Conservation (phyloP, 2,797 vertebrate genomes). For the Buphagus erythrorhynchus region DNA sequence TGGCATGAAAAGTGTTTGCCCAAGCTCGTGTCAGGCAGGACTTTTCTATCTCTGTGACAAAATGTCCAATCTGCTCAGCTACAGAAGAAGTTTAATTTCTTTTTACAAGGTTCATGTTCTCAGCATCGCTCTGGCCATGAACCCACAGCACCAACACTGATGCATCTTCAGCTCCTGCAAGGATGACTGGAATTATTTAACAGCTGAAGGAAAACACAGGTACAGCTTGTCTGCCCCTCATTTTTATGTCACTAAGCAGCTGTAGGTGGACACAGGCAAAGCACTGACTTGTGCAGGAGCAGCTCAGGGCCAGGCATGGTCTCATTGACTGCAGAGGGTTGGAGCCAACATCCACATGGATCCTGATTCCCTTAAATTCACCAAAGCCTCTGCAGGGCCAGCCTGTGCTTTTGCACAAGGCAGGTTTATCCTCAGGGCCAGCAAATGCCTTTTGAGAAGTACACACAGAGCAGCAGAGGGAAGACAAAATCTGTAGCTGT, state of each 20-base stretch:
- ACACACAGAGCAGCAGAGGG: neutral
- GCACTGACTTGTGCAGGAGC: neutral
- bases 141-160: neutral
- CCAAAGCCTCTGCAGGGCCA: neutral
- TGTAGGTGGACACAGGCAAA: neutral
- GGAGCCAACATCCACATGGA: neutral
- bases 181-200: neutral
- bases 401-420: neutral
- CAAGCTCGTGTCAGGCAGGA: neutral
- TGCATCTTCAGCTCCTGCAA: neutral
- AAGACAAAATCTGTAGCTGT: neutral
- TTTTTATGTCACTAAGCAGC: neutral
- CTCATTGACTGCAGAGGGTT: neutral
- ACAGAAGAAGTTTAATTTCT: neutral
- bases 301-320: neutral
- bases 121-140: neutral
- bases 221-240: neutral
- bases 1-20: neutral
- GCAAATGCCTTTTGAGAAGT: rapidly evolving
- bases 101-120: neutral
- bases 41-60: neutral
- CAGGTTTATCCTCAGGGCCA: neutral
- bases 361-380: neutral
- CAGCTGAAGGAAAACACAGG: neutral
- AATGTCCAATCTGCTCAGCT: neutral